Evolutionary conservation across 2,888 invertebrate species (phyloP).

Genomic region (Keiferia lycopersicella): DNA sequence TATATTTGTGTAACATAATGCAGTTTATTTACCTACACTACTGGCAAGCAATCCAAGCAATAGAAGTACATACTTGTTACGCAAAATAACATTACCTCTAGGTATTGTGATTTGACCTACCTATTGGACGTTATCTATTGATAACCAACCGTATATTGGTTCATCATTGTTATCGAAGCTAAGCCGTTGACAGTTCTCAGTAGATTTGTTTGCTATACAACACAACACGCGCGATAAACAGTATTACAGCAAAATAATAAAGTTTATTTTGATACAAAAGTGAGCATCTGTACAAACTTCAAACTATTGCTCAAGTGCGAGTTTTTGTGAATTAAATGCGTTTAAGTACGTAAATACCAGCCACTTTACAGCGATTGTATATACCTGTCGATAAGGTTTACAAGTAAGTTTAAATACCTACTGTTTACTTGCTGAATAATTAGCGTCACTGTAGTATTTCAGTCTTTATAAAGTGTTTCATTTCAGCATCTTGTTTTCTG

Average conservation of each 20-base stretch:
- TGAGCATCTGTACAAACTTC: slow-evolving; percentile 11
- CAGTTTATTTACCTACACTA: neutral
- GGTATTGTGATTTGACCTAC: slow-evolving; percentile 34
- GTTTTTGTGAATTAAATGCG: neutral
- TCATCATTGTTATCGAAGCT: slow-evolving; percentile 49
- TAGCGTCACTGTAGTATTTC: neutral
- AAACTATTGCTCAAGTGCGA: neutral
- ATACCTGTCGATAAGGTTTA: slow-evolving; percentile 2
- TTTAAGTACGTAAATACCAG: neutral
- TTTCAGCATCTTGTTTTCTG: neutral
- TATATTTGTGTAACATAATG: neutral
- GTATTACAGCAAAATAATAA: neutral
- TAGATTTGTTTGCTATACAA: neutral
- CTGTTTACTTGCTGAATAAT: neutral
- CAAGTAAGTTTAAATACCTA: slow-evolving; percentile 23
- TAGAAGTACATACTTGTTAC: neutral
- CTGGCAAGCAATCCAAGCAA: too few species aligned
- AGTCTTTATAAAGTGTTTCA: neutral
- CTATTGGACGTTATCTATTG: slow-evolving; percentile 55
- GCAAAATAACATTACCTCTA: neutral
- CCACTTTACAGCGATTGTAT: neutral
- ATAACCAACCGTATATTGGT: slow-evolving; percentile 58
- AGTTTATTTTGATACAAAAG: neutral
- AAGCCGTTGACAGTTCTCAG: slow-evolving; percentile 8
- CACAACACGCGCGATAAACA: neutral